Evolutionary conservation across 2,888 invertebrate species (phyloP).

Genomic region (Seladonia tumulorum): DNA sequence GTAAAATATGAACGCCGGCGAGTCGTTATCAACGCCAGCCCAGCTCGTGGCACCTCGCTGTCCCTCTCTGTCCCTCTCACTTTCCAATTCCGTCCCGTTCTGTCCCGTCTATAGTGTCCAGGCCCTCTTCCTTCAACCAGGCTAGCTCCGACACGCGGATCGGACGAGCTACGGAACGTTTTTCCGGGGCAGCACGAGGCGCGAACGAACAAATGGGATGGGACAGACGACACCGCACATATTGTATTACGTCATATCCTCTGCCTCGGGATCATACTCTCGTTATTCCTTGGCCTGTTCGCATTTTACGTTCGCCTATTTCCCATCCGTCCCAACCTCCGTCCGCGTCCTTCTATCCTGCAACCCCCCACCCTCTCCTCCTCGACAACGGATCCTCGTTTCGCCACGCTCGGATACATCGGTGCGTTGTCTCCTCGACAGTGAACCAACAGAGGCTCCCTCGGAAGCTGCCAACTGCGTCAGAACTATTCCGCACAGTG

Average conservation of each 20-base stretch:
- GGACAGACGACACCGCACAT: slow-evolving; percentile 73
- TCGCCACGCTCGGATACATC: not conserved
- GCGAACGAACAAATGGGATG: slow-evolving; percentile 69
- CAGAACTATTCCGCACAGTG: not conserved
- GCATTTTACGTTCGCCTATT: slow-evolving; percentile 37
- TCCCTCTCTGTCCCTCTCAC: slow-evolving; percentile 42
- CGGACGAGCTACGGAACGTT: slow-evolving; percentile 51
- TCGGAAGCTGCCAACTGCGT: not conserved
- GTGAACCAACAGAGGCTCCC: not conserved
- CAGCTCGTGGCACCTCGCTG: slow-evolving; percentile 63
- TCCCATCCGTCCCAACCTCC: slow-evolving; percentile 11
- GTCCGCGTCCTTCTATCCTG: slow-evolving; percentile 2
- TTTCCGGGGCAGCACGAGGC: slow-evolving; percentile 35
- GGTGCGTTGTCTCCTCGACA: not conserved
- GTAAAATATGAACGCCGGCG: slow-evolving; percentile 83
- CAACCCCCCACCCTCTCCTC: not conserved
- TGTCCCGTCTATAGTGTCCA: not conserved
- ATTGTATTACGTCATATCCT: slow-evolving; percentile 72
- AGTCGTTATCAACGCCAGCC: slow-evolving; percentile 82
- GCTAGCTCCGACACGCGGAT: slow-evolving; percentile 33
- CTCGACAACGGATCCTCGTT: slow-evolving; percentile 15
- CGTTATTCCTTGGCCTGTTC: slow-evolving; percentile 57
- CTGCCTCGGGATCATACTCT: slow-evolving; percentile 48
- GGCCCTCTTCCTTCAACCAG: slow-evolving; percentile 27
- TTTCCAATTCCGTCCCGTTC: slow-evolving; percentile 27